Evolutionary conservation across 2,113 vertebrate species (phyloP).

Genomic region (Psettodes erumei): DNA sequence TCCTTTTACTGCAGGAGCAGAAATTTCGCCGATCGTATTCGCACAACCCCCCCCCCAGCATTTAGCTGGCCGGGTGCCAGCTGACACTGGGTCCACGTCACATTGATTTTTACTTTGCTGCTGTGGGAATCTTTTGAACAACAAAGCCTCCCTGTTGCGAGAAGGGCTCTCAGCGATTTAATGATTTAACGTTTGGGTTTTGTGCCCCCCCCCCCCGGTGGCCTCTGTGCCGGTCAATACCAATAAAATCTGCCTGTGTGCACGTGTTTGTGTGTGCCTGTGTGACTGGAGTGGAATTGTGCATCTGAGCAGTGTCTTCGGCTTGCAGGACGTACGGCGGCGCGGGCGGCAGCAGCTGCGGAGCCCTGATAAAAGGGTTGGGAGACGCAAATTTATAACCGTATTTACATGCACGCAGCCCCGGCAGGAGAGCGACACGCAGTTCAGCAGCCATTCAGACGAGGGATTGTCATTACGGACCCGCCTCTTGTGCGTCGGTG

Average conservation of each 20-base stretch:
- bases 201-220: too few species aligned
- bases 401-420: neutral
- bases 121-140: slow-evolving; percentile 31
- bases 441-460: too few species aligned
- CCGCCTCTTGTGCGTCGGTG: too few species aligned
- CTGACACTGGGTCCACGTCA: slow-evolving; percentile 21
- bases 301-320: neutral
- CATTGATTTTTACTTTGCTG: slow-evolving; percentile 62
- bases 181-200: slow-evolving; percentile 42
- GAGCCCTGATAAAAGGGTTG: slow-evolving; percentile 25
- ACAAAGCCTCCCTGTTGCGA: slow-evolving; percentile 31
- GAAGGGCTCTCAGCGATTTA: slow-evolving; percentile 47
- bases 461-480: too few species aligned
- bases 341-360: slow-evolving; percentile 15
- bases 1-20: neutral
- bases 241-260: slow-evolving; percentile 11
- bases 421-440: too few species aligned
- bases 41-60: neutral
- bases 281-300: slow-evolving; percentile 1
- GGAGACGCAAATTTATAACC: slow-evolving; percentile 3
- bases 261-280: slow-evolving; percentile 1
- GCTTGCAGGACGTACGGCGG: neutral
- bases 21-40: neutral
- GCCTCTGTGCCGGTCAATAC: slow-evolving; percentile 41
- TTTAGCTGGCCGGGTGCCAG: slow-evolving; percentile 23